Conservation (phyloP, 2,797 vertebrate genomes). For the Numenius phaeopus region DNA sequence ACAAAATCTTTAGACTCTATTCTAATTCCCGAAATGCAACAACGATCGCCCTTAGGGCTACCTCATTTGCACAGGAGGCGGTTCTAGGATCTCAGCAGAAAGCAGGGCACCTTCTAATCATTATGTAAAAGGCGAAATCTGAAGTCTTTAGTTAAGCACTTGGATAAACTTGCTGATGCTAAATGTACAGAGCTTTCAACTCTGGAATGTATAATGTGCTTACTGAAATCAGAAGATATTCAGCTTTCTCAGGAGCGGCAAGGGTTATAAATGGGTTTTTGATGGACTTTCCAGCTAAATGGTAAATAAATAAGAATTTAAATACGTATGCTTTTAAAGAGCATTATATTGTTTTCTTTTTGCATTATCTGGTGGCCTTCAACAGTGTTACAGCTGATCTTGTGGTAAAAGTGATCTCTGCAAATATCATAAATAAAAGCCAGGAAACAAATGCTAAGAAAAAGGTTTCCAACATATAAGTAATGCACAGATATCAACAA, state of each 20-base stretch:
- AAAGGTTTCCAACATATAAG: not conserved
- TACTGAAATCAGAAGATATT: not conserved
- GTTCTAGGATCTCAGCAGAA: not conserved
- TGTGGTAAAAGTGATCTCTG: not conserved
- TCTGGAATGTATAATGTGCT: not conserved
- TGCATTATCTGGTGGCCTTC: not conserved
- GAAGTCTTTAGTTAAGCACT: not conserved
- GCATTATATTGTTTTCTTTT: not conserved
- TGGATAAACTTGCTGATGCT: not conserved
- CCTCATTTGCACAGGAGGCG: not conserved
- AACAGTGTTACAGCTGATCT: not conserved
- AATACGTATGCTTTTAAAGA: not conserved
- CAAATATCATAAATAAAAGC: not conserved
- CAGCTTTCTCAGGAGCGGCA: not conserved
- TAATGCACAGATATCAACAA: not conserved
- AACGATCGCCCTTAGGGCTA: rapidly evolving
- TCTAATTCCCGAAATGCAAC: not conserved
- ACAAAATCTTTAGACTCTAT: not conserved
- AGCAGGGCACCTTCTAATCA: not conserved
- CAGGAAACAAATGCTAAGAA: not conserved
- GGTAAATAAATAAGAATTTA: not conserved
- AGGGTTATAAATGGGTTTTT: not conserved
- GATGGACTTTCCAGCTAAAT: not conserved
- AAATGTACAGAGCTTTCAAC: not conserved
- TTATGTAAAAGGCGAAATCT: not conserved